These are phyloP conservation scores for Microtus agrestis DNA, from an alignment of 2,797 vertebrate species.

Conservation along the genomic window DNA sequence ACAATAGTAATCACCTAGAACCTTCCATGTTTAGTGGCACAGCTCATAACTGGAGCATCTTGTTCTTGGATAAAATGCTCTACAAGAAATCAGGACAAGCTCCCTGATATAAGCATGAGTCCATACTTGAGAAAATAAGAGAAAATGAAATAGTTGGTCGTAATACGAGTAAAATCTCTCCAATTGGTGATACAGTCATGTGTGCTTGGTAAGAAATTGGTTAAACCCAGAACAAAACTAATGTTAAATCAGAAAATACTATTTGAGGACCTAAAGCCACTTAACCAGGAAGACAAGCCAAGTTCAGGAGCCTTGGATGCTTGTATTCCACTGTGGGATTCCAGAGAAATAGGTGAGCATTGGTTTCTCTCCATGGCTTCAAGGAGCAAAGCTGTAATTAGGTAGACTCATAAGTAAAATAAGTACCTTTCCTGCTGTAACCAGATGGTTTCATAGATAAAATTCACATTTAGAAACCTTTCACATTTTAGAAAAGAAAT, in stretches of 20 bases:
- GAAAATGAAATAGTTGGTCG: not conserved
- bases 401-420: not conserved
- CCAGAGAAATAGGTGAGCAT: not conserved
- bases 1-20: not conserved
- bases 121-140: not conserved
- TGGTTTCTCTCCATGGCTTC: not conserved
- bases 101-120: rapidly evolving
- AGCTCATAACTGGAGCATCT: not conserved
- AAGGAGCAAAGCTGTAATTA: not conserved
- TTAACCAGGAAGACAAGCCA: not conserved
- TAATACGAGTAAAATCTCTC: not conserved
- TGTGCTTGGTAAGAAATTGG: not conserved
- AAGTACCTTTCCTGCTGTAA: not conserved
- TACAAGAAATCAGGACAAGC: not conserved
- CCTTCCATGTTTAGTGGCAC: not conserved
- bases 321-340: not conserved
- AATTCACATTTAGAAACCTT: no score
- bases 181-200: not conserved
- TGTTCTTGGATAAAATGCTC: not conserved
- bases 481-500: not conserved
- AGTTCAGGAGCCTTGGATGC: rapidly evolving
- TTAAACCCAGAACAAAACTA: not conserved
- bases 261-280: rapidly evolving
- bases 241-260: not conserved
- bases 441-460: not conserved